A percentile compares a stretch with the other conserved stretches of the same genome.
Conservation (phyloP, 2,888 invertebrate species). For the Drosophila anomelani region DNA sequence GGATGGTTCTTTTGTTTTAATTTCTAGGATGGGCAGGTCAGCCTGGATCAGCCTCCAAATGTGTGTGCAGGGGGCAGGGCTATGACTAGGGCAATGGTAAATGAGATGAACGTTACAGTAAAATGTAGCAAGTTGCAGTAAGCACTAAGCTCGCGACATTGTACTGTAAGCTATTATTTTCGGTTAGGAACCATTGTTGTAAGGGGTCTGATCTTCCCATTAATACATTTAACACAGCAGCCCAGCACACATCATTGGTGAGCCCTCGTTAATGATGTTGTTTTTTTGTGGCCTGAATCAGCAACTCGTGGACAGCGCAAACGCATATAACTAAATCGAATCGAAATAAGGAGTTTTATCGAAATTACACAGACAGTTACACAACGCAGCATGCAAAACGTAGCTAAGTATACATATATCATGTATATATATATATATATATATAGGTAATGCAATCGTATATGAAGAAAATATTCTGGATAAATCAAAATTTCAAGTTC, state of each 20-base stretch:
- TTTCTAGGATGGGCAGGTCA: slow-evolving; percentile 6
- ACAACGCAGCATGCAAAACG: slow-evolving; percentile 77
- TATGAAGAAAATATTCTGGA: slow-evolving; percentile 20
- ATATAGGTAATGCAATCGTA: not conserved
- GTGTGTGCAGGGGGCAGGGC: slow-evolving; percentile 31
- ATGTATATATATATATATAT: slow-evolving; percentile 1
- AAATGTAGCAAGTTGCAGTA: not conserved
- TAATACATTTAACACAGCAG: slow-evolving; percentile 27
- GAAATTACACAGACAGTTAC: slow-evolving; percentile 65
- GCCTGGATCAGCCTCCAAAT: slow-evolving; percentile 28
- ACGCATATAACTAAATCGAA: slow-evolving; percentile 31
- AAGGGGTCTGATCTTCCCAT: not conserved
- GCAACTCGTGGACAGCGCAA: slow-evolving; percentile 36
- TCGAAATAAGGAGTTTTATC: slow-evolving; percentile 37
- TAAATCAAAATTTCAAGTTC: slow-evolving; percentile 37
- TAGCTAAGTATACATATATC: slow-evolving; percentile 52
- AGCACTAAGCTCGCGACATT: not conserved
- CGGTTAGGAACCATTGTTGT: no score
- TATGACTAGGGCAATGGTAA: slow-evolving; percentile 29
- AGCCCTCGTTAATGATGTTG: slow-evolving; percentile 5
- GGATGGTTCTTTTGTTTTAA: slow-evolving; percentile 20
- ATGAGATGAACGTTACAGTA: slow-evolving; percentile 26
- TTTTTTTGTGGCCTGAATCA: slow-evolving; percentile 12
- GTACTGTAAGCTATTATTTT: not conserved
- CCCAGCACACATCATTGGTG: slow-evolving; percentile 48